Evolutionary conservation across 1,140 invertebrate genomes (phyloP), one percentile per base, ranked within the genome.

Genomic region (Euura saliciscinereae): DNA sequence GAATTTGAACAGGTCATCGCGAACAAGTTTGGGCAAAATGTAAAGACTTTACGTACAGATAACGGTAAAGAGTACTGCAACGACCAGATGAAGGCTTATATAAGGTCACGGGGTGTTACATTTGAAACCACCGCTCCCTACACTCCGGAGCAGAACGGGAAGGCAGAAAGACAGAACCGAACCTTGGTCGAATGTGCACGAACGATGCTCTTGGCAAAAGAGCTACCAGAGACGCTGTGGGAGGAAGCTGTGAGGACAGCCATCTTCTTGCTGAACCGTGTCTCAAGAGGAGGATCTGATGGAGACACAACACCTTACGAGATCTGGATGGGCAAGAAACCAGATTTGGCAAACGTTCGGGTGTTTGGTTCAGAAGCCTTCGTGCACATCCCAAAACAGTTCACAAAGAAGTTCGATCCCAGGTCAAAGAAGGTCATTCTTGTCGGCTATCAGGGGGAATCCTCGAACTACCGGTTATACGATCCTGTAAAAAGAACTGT

Each of bases 171-270:
- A 66, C 78, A 81, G 42, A 84, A 86, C 75, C 70, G 85, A 43
- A 84, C 82, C 1, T 72, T 87, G n/a, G 73, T 82, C 3, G 82
- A 88, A 72, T 77, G 70, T 71, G 85, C 85, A 2, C 65, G 82
- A 42, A 71, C 79, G 43, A 82, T 88, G 83, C 45, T 88, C 7
- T 51, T 75, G 45, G 74, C 77, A 28, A 73, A 79, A 46, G 71
- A 83, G 28, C 69, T 89, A 46, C 75, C 78, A 45, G 73, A 81
- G 46, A 64, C 73, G 0, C 78, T 86, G 46, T 89, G 85, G 87
- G 83, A 79, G 4, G 86, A 89, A 81, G 86, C 87, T n/a, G 75
- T 86, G 0, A 73, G 76, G 66, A 87, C 83, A 6, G 82, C 82
- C 0, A 74, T 73, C 7, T 79, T 83, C 68, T 70, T 82, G 6